Percentiles rank a stretch among this genome's conserved stretches.
These are phyloP conservation scores for Promerops cafer DNA, from an alignment of 2,113 vertebrate genomes.

Conservation along the genomic window DNA sequence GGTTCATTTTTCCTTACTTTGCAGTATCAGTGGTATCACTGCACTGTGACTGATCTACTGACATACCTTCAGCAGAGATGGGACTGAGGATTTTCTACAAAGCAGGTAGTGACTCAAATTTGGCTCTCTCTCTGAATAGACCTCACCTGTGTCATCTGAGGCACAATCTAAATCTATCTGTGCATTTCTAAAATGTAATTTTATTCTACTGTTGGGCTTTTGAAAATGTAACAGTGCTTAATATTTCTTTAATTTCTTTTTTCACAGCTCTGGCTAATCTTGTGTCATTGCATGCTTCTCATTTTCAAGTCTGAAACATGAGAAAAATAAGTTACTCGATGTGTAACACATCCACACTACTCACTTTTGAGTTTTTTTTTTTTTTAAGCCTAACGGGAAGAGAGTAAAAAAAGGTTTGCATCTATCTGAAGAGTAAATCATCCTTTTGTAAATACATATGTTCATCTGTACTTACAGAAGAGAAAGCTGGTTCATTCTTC, in stretches of 20 bases:
- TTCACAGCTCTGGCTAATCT: constrained; percentile 10
- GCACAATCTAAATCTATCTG: neutral
- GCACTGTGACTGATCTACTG: neutral
- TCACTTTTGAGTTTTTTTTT: neutral
- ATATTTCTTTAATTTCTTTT: neutral
- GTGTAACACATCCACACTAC: neutral
- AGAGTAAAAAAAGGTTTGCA: neutral
- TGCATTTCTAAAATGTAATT: neutral
- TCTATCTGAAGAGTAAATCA: neutral
- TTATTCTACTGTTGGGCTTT: neutral
- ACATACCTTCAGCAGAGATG: neutral
- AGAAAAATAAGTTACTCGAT: neutral
- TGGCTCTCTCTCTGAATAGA: neutral
- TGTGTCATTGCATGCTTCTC: neutral
- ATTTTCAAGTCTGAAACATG: constrained; percentile 1
- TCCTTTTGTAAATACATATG: neutral
- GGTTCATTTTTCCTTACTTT: neutral
- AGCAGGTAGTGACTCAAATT: neutral
- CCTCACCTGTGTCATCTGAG: neutral
- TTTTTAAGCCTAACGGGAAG: neutral
- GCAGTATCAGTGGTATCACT: neutral
- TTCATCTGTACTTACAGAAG: constrained; percentile 84
- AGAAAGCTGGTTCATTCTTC: constrained; percentile 98
- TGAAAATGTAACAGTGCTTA: neutral
- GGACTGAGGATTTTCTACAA: neutral